Conservation (phyloP, 2,888 invertebrate genomes). For the Elegia similella region DNA sequence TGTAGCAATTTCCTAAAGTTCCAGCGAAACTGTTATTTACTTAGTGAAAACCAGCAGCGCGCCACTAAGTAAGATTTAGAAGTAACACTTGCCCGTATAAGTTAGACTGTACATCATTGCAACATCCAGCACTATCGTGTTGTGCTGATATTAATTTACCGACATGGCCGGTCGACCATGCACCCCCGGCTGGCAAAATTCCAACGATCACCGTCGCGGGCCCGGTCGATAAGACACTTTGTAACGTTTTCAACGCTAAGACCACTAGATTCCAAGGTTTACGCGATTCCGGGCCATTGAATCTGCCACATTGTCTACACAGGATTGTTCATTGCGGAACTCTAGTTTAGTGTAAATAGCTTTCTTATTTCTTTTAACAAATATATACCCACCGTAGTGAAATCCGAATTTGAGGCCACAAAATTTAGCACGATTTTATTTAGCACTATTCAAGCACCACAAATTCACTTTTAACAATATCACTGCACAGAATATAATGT, state of each 20-base stretch:
- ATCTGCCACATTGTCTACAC: conserved; percentile 14
- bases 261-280: conserved; percentile 15
- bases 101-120: conserved; percentile 10
- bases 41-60: conserved; percentile 7
- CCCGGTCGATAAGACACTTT: conserved; percentile 51
- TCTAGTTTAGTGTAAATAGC: not conserved
- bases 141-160: conserved; percentile 71
- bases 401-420: conserved; percentile 5
- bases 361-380: conserved; percentile 2
- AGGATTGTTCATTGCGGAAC: conserved; percentile 13
- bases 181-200: conserved; percentile 62
- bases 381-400: conserved; percentile 7
- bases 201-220: conserved; percentile 47
- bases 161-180: conserved; percentile 62
- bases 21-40: conserved; percentile 6
- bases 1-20: not conserved
- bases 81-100: conserved; percentile 10
- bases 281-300: conserved; percentile 17
- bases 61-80: conserved; percentile 7
- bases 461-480: not conserved
- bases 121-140: conserved; percentile 43
- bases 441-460: conserved; percentile 2
- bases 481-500: not conserved
- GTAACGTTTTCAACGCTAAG: conserved; percentile 22
- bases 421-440: not conserved